Conservation (phyloP, 2,888 invertebrate species). For the Drosophila affinis region DNA sequence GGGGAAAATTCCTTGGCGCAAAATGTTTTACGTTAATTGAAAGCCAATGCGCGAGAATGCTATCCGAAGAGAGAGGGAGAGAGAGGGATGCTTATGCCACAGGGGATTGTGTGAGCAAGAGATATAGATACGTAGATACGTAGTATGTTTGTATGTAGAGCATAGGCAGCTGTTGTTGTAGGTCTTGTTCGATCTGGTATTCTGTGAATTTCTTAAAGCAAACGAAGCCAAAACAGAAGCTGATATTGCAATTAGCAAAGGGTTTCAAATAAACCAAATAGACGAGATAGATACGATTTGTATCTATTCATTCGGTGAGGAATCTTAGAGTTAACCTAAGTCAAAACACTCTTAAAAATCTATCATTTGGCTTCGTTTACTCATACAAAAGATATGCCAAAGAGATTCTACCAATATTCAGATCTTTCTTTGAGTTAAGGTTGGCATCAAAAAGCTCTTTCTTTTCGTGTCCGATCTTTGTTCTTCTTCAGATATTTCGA, state of each 20-base stretch:
- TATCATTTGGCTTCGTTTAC: too few relatives aligned
- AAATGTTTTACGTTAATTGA: constrained; percentile 76
- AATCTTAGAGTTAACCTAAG: too few relatives aligned
- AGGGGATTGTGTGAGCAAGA: not conserved
- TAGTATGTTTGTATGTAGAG: constrained; percentile 18
- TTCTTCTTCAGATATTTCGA: not conserved
- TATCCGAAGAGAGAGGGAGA: constrained; percentile 5
- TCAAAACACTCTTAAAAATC: too few relatives aligned
- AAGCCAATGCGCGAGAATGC: constrained; percentile 56
- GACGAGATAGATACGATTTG: too few relatives aligned
- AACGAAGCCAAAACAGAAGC: not conserved
- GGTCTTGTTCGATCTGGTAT: constrained; percentile 48
- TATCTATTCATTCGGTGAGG: too few relatives aligned
- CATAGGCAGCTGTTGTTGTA: constrained; percentile 72
- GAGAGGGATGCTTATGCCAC: constrained; percentile 15
- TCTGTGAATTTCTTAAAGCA: not conserved
- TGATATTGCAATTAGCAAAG: not conserved
- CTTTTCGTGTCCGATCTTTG: not conserved
- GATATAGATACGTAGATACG: not conserved
- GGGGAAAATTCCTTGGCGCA: constrained; percentile 62
- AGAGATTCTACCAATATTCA: too few relatives aligned
- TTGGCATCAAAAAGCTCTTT: too few relatives aligned
- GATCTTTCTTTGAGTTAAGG: too few relatives aligned
- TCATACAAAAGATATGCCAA: too few relatives aligned
- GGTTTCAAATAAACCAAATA: too few relatives aligned